Evolutionary conservation across 1,140 invertebrate genomes (phyloP).

Genomic region (Macrostomum lignano): DNA sequence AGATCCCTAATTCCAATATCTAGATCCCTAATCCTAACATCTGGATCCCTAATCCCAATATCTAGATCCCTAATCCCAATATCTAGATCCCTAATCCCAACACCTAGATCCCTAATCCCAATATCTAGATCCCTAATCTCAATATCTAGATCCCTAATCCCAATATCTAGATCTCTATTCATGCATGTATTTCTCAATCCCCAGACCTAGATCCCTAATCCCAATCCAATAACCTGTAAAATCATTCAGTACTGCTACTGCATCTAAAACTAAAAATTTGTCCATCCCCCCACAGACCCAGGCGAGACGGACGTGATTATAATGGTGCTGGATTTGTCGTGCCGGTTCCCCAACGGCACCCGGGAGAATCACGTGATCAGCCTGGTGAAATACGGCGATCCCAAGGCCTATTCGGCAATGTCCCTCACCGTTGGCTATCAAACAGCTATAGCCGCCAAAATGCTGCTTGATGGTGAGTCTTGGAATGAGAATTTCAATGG

Average conservation of each 20-base stretch:
- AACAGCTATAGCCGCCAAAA: constrained; percentile 73
- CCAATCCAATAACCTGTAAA: neutral
- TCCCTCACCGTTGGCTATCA: constrained; percentile 82
- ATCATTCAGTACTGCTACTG: constrained; percentile 2
- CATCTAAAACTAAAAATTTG: too few relatives aligned
- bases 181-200: too few relatives aligned
- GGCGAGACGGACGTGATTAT: constrained; percentile 74
- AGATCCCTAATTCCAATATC: too few relatives aligned
- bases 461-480: constrained; percentile 61
- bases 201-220: too few relatives aligned
- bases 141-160: too few relatives aligned
- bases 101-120: too few relatives aligned
- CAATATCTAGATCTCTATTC: too few relatives aligned
- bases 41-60: too few relatives aligned
- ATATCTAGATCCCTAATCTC: too few relatives aligned
- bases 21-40: too few relatives aligned
- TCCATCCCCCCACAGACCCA: constrained; percentile 31
- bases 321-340: constrained; percentile 62
- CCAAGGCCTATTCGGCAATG: constrained; percentile 65
- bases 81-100: too few relatives aligned
- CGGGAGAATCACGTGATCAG: constrained; percentile 56
- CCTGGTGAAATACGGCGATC: constrained; percentile 66
- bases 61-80: too few relatives aligned
- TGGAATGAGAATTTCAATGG: neutral
- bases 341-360: constrained; percentile 58